These are phyloP conservation scores for Rhagoletis zephyria DNA, from an alignment of 1,140 invertebrate genomes.

Conservation along the genomic window DNA sequence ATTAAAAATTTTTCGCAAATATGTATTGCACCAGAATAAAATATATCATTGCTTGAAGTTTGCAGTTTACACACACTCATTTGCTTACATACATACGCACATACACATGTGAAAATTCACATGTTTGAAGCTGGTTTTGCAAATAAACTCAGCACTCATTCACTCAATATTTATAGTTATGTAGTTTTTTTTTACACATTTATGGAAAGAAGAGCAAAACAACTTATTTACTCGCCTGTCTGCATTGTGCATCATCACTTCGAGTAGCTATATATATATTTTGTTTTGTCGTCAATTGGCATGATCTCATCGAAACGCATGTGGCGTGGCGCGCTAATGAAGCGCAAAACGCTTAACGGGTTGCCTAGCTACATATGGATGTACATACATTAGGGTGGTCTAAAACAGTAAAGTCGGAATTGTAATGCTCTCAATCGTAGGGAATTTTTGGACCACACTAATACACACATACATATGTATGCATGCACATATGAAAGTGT, in stretches of 20 bases:
- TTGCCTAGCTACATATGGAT: too few relatives aligned
- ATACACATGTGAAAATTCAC: not conserved
- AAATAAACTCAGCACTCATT: not conserved
- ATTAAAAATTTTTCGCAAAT: slow-evolving; percentile 27
- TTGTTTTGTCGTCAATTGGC: slow-evolving; percentile 4
- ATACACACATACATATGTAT: too few relatives aligned
- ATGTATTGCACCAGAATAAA: not conserved
- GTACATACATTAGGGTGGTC: too few relatives aligned
- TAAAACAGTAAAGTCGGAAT: too few relatives aligned
- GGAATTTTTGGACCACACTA: too few relatives aligned
- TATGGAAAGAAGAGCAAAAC: not conserved
- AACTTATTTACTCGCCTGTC: not conserved
- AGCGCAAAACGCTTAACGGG: not conserved
- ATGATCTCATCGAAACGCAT: slow-evolving; percentile 37
- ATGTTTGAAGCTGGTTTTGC: not conserved
- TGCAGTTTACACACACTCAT: too few relatives aligned
- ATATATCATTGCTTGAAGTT: too few relatives aligned
- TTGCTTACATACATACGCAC: not conserved
- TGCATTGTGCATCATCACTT: not conserved
- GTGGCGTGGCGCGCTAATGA: not conserved
- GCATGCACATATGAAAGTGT: too few relatives aligned
- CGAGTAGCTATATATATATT: not conserved
- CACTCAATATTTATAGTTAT: not conserved
- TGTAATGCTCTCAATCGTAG: too few relatives aligned
- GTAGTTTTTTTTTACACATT: not conserved